These are phyloP conservation scores for Rhopalosiphum maidis DNA, from an alignment of 1,140 invertebrate species.

Conservation along the genomic window DNA sequence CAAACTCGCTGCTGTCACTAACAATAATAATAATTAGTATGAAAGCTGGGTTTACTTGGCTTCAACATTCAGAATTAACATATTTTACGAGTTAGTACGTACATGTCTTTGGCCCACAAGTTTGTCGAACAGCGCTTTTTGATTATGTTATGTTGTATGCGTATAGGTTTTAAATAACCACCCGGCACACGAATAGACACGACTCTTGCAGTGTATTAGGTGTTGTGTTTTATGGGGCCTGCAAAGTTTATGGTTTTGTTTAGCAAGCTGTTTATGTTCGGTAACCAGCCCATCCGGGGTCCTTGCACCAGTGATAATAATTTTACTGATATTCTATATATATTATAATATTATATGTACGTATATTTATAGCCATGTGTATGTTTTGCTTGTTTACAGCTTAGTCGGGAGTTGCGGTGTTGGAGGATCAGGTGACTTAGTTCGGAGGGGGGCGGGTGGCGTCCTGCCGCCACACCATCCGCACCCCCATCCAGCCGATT, in stretches of 20 bases:
- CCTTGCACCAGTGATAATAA: not conserved
- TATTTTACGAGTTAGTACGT: not conserved
- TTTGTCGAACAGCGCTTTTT: not conserved
- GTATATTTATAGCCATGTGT: not conserved
- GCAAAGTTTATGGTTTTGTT: constrained; percentile 17
- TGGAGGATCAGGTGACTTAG: constrained; percentile 51
- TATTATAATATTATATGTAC: not conserved
- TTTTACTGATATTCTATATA: not conserved
- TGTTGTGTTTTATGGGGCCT: not conserved
- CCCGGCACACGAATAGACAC: not conserved
- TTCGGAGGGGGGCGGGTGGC: constrained; percentile 56
- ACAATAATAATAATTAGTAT: not conserved
- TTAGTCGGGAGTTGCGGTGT: constrained; percentile 49
- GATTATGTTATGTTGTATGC: not conserved
- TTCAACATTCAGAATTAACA: not conserved
- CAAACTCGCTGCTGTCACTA: not conserved
- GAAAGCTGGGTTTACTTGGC: not conserved
- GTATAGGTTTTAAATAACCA: not conserved
- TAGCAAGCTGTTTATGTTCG: not conserved
- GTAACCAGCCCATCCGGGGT: not conserved
- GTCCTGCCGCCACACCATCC: constrained; percentile 55
- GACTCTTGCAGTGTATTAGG: not conserved
- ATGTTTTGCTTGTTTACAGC: constrained; percentile 33
- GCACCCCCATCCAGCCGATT: constrained; percentile 54
- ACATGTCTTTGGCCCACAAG: not conserved